Percentiles rank a stretch among this genome's conserved stretches.
Conservation (phyloP, 1,140 invertebrate genomes). For the Pseudoatta argentina region DNA sequence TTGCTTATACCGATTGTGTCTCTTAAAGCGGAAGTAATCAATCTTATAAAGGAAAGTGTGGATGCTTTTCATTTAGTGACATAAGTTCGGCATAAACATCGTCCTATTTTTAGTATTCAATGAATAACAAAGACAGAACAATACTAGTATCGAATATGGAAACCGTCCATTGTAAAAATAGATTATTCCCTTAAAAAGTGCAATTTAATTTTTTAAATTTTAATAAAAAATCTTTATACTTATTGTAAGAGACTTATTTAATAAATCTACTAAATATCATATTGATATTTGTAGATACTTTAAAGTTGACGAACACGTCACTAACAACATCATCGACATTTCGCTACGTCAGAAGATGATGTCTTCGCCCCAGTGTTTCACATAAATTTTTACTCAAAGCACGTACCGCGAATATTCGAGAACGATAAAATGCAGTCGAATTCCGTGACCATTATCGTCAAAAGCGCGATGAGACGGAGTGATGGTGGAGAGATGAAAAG, state of each 20-base stretch:
- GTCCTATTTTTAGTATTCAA: no score
- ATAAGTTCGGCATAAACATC: no score
- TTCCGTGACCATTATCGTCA: conserved; percentile 43
- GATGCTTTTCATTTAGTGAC: no score
- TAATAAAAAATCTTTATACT: not conserved
- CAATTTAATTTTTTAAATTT: not conserved
- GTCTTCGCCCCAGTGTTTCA: not conserved
- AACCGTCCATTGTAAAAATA: not conserved
- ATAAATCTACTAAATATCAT: not conserved
- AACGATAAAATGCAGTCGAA: conserved; percentile 36
- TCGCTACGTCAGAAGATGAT: not conserved
- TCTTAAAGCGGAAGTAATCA: no score
- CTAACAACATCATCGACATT: not conserved
- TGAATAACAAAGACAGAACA: no score
- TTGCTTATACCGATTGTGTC: no score
- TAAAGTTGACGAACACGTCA: not conserved
- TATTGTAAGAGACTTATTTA: not conserved
- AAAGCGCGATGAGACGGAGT: not conserved
- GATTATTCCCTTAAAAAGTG: not conserved
- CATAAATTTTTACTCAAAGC: conserved; percentile 33
- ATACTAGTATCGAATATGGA: no score
- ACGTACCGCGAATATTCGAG: conserved; percentile 38
- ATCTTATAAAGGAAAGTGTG: no score
- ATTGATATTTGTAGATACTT: not conserved
- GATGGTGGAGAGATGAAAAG: not conserved